Evolutionary conservation across 2,113 vertebrate genomes (phyloP).

Genomic region (Blennius ocellaris): DNA sequence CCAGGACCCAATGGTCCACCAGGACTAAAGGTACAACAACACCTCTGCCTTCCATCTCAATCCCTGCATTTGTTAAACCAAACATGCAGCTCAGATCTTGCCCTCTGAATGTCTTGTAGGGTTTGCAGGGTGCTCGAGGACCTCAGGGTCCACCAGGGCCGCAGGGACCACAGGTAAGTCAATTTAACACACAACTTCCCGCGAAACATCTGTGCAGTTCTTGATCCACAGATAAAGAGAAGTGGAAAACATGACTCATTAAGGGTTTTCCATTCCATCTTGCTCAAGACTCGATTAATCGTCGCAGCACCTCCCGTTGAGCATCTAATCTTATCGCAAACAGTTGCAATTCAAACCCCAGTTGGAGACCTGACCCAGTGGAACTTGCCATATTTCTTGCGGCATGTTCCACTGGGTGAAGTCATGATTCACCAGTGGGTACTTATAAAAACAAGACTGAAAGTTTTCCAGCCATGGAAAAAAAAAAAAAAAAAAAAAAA

Average conservation of each 20-base stretch:
- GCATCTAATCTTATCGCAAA: slow-evolving; percentile 32
- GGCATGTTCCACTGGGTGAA: slow-evolving; percentile 67
- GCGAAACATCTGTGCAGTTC: not conserved
- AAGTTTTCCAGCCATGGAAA: slow-evolving; percentile 59
- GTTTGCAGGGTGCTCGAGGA: slow-evolving; percentile 89
- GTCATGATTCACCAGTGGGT: slow-evolving; percentile 63
- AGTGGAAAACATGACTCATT: slow-evolving; percentile 49
- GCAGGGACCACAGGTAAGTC: slow-evolving; percentile 91
- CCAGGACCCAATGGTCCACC: slow-evolving; percentile 95
- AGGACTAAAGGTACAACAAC: slow-evolving; percentile 90
- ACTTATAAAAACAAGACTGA: slow-evolving; percentile 62
- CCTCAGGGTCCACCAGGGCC: slow-evolving; percentile 89
- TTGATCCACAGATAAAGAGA: not conserved
- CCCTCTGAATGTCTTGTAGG: slow-evolving; percentile 79
- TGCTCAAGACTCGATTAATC: slow-evolving; percentile 12
- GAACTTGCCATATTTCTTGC: slow-evolving; percentile 21
- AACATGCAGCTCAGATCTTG: not conserved
- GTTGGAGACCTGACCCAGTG: not conserved
- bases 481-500: not conserved
- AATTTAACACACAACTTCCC: slow-evolving; percentile 1
- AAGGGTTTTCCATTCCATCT: slow-evolving; percentile 35
- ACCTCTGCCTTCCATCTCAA: not conserved
- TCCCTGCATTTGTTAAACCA: not conserved
- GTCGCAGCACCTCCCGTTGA: slow-evolving; percentile 12
- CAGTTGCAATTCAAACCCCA: slow-evolving; percentile 5